Base-by-base conservation (phyloP, 2,113 vertebrate species). In the Phaethornis superciliosus region DNA sequence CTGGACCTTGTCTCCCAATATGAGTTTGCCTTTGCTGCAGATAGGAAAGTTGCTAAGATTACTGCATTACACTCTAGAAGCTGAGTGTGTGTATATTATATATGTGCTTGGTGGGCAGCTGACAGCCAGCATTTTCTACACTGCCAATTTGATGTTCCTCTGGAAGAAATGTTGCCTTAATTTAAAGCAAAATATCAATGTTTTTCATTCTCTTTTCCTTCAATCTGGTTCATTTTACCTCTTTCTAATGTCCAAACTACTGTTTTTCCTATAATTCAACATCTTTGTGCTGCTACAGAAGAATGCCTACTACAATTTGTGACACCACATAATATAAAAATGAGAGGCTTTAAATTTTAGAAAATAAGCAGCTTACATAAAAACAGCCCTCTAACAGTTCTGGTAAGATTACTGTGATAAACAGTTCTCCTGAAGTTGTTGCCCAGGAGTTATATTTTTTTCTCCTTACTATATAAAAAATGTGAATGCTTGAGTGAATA, bases 401-500 rank as follows among this genome's bases (percentile, higher is more conserved):
- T 71, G 30, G 30, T 30, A n/a, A 65, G 42, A 33, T 23, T 42
- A 91, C 8, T 33, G 30, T 37, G 49, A 33, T 24, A 82, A 35
- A 15, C 8, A 70, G 28, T 5, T 21, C 65, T 74, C 27, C 67
- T 37, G 54, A 85, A 89, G 70, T 60, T 54, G 15, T 3, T 49
- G 32, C 40, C 58, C 44, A 70, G 35, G 13, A 81, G 30, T n/a
- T 62, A 4, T 56, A 70, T 6, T 2, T 15, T 19, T 15, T 19
- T 4, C 32, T 35, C 35, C 23, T 67, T 52, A 21, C 35, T 62
- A 1, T 11, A 28, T 1, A 46, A 4, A 5, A 71, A 33, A 15
- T 11, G 37, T 9, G 28, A 85, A 32, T 2, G 4, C 15, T 22
- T 70, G 75, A 68, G 6, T 37, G 51, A 90, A 32, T 98, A 98